Evolutionary conservation across 2,888 invertebrate genomes (phyloP), one percentile per base, ranked within the genome.

Genomic region (Poecilobothrus nobilitatus): DNA sequence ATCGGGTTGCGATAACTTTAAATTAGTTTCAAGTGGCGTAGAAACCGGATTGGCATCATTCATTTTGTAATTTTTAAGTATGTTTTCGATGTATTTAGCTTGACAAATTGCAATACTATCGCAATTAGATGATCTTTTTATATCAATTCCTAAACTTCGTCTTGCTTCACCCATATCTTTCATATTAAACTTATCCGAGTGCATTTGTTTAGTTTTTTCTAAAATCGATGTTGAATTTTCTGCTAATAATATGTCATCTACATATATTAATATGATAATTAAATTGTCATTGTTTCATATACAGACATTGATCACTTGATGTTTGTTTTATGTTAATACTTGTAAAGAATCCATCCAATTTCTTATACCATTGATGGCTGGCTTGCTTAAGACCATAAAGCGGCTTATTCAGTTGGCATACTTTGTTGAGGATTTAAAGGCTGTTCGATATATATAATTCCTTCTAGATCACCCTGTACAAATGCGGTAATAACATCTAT

Each of bases 401-500:
- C 1, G 69, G 69, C 34, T 71, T 71, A 3, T 22, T 20, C 5
- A 3, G 61, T 63, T 12, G 65, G 63, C 33, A 34, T 68, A 15
- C 53, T 63, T 20, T 62, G 21, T 41, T 63, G 7, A 53, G 27
- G 27, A 5, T 62, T 62, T 53, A 62, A 53, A n/a, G 71, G 70
- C 12, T 68, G n/a, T n/a, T 63, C 66, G 68, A 71, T 70, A 53
- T 69, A 71, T 9, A 71, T 27, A 20, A 69, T 62, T 64, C 70
- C 71, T 53, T 71, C 65, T n/a, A 71, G 62, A 5, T 67, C 65
- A 5, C 70, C 70, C 44, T 71, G 66, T 63, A 71, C 61, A 44
- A 70, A 71, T 33, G 68, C 68, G 10, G 68, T 69, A 62, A 69
- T 70, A n/a, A 71, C 65, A 67, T 68, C 69, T 20, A 69, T 20